These are phyloP conservation scores for Andinoacara biseriatus DNA, from an alignment of 2,113 vertebrate genomes.

Conservation along the genomic window DNA sequence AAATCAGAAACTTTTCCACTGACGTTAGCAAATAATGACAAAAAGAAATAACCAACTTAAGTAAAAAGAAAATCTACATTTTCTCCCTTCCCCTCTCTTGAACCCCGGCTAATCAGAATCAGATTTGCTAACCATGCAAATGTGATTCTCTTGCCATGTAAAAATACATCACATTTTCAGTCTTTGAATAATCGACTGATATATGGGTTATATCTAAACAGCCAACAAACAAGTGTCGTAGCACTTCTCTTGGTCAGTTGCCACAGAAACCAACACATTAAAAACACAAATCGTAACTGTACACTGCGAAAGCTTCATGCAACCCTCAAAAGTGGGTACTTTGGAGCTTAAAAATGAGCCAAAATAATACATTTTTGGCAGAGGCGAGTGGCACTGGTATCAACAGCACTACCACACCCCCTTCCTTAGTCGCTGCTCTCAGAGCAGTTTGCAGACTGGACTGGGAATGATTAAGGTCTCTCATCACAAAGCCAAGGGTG, in stretches of 20 bases:
- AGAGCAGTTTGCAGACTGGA: slow-evolving; percentile 57
- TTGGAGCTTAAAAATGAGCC: slow-evolving; percentile 6
- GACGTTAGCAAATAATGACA: slow-evolving; percentile 24
- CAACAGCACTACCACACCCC: slow-evolving; percentile 73
- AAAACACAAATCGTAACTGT: background rate
- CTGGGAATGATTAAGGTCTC: slow-evolving; percentile 66
- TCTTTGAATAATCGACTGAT: slow-evolving; percentile 5
- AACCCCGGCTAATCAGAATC: background rate
- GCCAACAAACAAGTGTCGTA: slow-evolving; percentile 29
- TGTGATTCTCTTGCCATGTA: background rate
- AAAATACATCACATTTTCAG: background rate
- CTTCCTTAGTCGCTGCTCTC: slow-evolving; percentile 51
- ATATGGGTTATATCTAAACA: slow-evolving; percentile 52
- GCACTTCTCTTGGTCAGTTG: slow-evolving; percentile 24
- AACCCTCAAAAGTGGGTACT: background rate
- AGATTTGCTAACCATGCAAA: background rate
- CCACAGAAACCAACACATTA: slow-evolving; percentile 2
- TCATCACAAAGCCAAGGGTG: slow-evolving; percentile 56
- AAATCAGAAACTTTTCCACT: slow-evolving; percentile 55
- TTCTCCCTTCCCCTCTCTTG: background rate
- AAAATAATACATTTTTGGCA: slow-evolving; percentile 49
- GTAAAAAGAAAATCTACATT: background rate
- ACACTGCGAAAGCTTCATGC: slow-evolving; percentile 9
- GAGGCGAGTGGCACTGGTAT: slow-evolving; percentile 56
- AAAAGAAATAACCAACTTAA: background rate